Percentiles rank a stretch among this genome's conserved stretches.
Conservation (phyloP, 2,113 vertebrate species). For the Cyphomyrus discorhynchus region DNA sequence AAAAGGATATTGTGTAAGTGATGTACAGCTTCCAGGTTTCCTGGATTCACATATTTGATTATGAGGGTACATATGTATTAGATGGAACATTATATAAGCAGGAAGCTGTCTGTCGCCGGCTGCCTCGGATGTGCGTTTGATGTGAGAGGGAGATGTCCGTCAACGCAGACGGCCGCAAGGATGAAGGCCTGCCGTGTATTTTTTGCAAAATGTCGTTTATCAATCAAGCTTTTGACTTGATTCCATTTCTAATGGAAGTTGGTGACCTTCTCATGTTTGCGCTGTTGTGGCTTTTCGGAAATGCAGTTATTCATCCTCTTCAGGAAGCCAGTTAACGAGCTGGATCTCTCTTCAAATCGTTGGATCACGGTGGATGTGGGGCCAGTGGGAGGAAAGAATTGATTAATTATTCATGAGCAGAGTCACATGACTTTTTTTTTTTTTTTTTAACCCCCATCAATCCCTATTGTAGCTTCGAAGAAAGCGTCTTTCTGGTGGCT, state of each 20-base stretch:
- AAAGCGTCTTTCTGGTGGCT: conserved; percentile 18
- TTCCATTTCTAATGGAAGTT: neutral
- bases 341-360: conserved; percentile 42
- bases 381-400: conserved; percentile 30
- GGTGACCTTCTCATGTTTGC: conserved; percentile 33
- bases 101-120: neutral
- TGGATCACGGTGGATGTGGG: conserved; percentile 9
- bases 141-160: neutral
- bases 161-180: neutral
- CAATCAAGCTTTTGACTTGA: neutral
- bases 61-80: neutral
- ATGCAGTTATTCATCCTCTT: conserved; percentile 49
- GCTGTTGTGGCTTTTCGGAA: conserved; percentile 40
- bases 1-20: neutral
- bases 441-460: conserved; percentile 30
- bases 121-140: neutral
- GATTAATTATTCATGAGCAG: conserved; percentile 53
- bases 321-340: conserved; percentile 40
- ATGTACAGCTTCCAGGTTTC: neutral
- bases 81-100: neutral
- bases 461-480: conserved; percentile 27
- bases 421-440: conserved; percentile 24
- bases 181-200: neutral
- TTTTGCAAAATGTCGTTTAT: neutral
- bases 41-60: neutral